Base-by-base conservation (phyloP, 2,797 vertebrate genomes). In the Eutrigla gurnardus region DNA sequence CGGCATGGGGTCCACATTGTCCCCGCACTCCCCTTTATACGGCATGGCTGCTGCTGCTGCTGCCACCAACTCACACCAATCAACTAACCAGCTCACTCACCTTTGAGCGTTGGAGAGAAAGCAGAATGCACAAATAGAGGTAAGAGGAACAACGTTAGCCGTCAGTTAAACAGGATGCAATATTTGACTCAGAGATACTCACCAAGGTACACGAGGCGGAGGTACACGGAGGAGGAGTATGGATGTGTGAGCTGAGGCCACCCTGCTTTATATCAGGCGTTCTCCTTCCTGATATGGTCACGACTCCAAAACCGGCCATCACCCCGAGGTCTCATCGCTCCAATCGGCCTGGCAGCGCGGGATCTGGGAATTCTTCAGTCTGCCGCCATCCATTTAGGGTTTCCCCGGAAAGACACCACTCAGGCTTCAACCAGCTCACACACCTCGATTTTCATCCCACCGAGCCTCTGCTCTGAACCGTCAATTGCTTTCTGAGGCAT, bases 1-100 rank as follows among this genome's bases (percentile, higher is more conserved):
- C 1, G 86, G 84, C 91, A 92, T 88, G 12, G 92, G 89, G 68
- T 95, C 94, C 80, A 94, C 84, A 36, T 93, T 79, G 0, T 92
- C 89, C 75, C 88, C 88, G 5, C 86, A 87, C 37, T 95, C 89
- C 4, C 93, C 91, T 90, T 91, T 93, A 43, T 91, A 92, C 4
- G 92, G 86, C 87, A 93, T 94, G 55, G 65, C 75, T 84, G 55
- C 68, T 75, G 12, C 57, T 73, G 70, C 69, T 84, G 76, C 66
- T 65, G 62, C 53, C n/a, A 50, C 65, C 25, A 55, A 79, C 15
- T n/a, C 40, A 67, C 64, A 60, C 81, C 32, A 68, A 80, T 70
- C 61, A 71, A 63, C 65, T 83, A 53, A 70, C 25, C 6, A 42
- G 61, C 70, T 46, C 46, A 17, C 65, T 70, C 63, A 64, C 58